Percentiles rank a stretch among this genome's conserved stretches.
phyloP scores from a whole-genome alignment of 2,797 vertebrate species.

The Helostoma temminkii region DNA sequence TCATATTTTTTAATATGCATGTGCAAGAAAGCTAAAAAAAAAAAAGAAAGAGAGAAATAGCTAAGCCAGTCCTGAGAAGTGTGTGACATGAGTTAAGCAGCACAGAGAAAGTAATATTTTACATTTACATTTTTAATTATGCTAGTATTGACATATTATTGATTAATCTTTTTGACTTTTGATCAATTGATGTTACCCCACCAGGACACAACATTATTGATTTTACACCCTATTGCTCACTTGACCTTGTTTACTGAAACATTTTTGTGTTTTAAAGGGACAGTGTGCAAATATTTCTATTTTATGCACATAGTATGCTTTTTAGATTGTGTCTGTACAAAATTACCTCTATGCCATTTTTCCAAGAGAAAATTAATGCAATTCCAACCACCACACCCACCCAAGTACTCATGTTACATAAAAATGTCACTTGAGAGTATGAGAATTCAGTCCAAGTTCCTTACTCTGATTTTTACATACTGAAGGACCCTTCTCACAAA shows the following conservation, averaged over 20 bases:
- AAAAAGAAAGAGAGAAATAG: not conserved
- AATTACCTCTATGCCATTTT: too few species aligned
- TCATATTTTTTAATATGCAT: not conserved
- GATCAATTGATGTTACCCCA: slow-evolving; percentile 65
- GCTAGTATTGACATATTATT: slow-evolving; percentile 40
- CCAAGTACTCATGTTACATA: too few species aligned
- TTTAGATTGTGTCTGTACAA: too few species aligned
- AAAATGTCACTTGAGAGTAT: not conserved
- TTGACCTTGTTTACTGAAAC: slow-evolving; percentile 68
- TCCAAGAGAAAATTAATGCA: too few species aligned
- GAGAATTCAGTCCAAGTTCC: not conserved
- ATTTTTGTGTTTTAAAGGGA: slow-evolving; percentile 40
- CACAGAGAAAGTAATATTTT: slow-evolving; percentile 4
- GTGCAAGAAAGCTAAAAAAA: not conserved
- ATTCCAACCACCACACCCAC: too few species aligned
- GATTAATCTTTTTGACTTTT: slow-evolving; percentile 59
- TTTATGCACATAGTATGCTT: too few species aligned
- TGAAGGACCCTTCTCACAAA: slow-evolving; percentile 7
- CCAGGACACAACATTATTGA: slow-evolving; percentile 61
- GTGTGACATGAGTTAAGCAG: not conserved
- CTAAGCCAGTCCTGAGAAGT: not conserved
- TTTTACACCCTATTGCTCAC: slow-evolving; percentile 44
- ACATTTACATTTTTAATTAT: slow-evolving; percentile 25
- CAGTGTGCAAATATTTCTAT: not conserved
- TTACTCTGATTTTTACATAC: not conserved